phyloP scores from a whole-genome alignment of 2,797 vertebrate genomes.

The Cirrhinus mrigala region DNA sequence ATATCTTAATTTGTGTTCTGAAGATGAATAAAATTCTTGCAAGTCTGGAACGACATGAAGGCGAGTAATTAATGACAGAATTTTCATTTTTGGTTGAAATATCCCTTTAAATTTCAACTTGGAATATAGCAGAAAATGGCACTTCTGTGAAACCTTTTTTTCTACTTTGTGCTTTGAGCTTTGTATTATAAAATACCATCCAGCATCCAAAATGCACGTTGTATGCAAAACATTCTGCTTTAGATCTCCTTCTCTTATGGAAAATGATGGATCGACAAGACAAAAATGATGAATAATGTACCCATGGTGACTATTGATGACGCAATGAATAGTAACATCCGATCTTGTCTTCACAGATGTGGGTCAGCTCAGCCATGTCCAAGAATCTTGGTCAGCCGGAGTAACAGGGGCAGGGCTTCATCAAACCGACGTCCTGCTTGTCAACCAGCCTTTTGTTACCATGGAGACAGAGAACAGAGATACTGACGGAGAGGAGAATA shows the following conservation, averaged over 20 bases:
- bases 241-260: background rate
- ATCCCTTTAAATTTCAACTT: background rate
- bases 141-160: background rate
- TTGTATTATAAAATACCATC: background rate
- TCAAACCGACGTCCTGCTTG: slow-evolving; percentile 68
- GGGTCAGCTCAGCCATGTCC: slow-evolving; percentile 63
- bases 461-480: slow-evolving; percentile 78
- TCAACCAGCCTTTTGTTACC: slow-evolving; percentile 68
- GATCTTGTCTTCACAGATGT: slow-evolving; percentile 53
- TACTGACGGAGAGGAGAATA: slow-evolving; percentile 80
- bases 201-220: background rate
- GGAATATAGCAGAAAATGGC: background rate
- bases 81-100: too few species aligned
- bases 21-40: too few species aligned
- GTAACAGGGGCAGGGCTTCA: slow-evolving; percentile 64
- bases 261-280: background rate
- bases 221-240: background rate
- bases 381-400: slow-evolving; percentile 68
- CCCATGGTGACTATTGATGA: background rate
- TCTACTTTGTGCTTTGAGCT: background rate
- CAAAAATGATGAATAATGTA: background rate
- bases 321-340: slow-evolving; percentile 12
- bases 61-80: too few species aligned
- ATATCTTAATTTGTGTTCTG: too few species aligned
- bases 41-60: too few species aligned